These are phyloP conservation scores for Caenorhabditis zanzibari DNA, from an alignment of 2,888 invertebrate genomes.

Conservation along the genomic window DNA sequence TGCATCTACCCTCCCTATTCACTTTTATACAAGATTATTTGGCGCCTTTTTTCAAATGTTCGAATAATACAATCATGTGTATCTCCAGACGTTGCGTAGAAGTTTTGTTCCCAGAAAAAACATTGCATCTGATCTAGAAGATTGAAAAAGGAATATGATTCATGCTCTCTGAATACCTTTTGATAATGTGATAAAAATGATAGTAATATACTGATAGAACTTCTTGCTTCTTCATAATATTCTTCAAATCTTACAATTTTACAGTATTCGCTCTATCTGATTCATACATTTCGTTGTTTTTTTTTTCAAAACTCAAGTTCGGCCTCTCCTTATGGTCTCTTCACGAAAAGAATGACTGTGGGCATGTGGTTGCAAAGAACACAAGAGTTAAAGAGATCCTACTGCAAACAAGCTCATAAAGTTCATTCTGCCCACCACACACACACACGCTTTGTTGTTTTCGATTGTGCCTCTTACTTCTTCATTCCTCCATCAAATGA, in stretches of 20 bases:
- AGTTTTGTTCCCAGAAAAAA: too few species aligned
- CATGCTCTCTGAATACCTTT: too few species aligned
- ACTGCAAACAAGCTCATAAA: slow-evolving; percentile 60
- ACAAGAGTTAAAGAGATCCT: neutral
- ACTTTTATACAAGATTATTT: slow-evolving; percentile 63
- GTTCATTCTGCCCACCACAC: slow-evolving; percentile 38
- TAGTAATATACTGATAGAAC: too few species aligned
- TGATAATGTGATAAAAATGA: too few species aligned
- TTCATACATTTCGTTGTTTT: too few species aligned
- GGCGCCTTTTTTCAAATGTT: slow-evolving; percentile 62
- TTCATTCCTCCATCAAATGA: slow-evolving; percentile 50
- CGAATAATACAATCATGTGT: neutral
- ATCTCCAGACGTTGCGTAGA: neutral
- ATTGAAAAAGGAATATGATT: too few species aligned
- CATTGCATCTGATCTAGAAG: too few species aligned
- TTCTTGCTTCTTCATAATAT: too few species aligned
- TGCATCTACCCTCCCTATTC: slow-evolving; percentile 45
- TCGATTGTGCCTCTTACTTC: slow-evolving; percentile 41
- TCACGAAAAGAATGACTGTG: neutral
- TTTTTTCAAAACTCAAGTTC: too few species aligned
- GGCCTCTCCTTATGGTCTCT: too few species aligned
- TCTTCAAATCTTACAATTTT: too few species aligned
- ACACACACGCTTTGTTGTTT: slow-evolving; percentile 46
- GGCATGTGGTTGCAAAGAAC: neutral
- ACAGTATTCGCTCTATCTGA: too few species aligned